A percentile compares a stretch with the other conserved stretches of the same genome.
Conservation (phyloP, 2,113 vertebrate genomes). For the Tauraco erythrolophus region DNA sequence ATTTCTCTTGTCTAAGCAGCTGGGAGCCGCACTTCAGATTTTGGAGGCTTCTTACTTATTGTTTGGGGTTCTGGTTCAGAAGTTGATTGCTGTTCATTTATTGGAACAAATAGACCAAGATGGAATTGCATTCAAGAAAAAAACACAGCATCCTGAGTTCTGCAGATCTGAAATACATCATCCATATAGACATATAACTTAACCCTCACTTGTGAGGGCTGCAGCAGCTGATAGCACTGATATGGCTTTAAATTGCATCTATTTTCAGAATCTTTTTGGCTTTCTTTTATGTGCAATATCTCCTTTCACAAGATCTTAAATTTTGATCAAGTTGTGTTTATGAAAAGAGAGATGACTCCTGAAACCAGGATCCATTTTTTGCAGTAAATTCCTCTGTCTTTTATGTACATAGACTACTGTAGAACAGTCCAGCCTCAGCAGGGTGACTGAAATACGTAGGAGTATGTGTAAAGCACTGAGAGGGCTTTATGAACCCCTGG, state of each 20-base stretch:
- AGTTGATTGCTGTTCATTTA: slow-evolving; percentile 46
- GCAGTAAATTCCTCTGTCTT: background rate
- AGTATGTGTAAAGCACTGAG: background rate
- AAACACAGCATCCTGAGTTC: slow-evolving; percentile 12
- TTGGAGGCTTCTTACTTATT: background rate
- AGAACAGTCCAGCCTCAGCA: background rate
- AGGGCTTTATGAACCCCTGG: background rate
- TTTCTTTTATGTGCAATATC: background rate
- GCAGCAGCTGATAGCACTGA: background rate
- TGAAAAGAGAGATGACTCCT: background rate
- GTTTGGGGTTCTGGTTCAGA: slow-evolving; percentile 10
- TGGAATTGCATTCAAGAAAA: slow-evolving; percentile 17
- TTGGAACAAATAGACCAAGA: slow-evolving; percentile 33
- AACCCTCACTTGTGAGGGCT: slow-evolving; percentile 31
- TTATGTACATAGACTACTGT: background rate
- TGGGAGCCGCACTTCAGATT: slow-evolving; percentile 4
- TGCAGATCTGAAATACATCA: slow-evolving; percentile 44
- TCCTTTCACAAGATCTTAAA: slow-evolving; percentile 34
- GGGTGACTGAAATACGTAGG: background rate
- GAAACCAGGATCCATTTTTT: background rate
- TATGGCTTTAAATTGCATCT: background rate
- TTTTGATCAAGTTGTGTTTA: slow-evolving; percentile 50
- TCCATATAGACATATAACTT: slow-evolving; percentile 18
- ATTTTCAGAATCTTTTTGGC: background rate
- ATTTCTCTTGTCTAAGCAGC: background rate